Conservation (phyloP, 1,140 invertebrate genomes). For the Philotrypesis tridentata region DNA sequence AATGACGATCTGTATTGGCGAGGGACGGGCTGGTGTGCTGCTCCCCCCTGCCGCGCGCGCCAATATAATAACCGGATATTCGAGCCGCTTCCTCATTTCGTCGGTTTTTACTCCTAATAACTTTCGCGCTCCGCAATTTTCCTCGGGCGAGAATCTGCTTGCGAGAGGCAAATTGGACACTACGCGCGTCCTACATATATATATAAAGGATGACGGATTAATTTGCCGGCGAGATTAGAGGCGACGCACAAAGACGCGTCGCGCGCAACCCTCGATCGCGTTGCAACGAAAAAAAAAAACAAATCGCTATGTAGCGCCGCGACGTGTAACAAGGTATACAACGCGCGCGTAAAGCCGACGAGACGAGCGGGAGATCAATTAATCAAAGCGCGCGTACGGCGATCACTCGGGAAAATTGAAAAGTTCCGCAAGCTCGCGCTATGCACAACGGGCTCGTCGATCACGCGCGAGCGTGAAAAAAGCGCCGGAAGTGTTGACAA, state of each 20-base stretch:
- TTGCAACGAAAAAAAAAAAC: not conserved
- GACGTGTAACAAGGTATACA: no score
- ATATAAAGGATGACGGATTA: not conserved
- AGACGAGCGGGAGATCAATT: not conserved
- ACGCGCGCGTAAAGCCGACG: no score
- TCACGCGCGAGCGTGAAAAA: conserved; percentile 56
- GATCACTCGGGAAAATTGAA: not conserved
- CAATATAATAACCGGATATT: conserved; percentile 32
- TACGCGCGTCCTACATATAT: no score
- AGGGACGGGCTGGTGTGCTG: no score
- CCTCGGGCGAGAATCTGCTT: not conserved
- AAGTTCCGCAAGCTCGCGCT: conserved; percentile 8
- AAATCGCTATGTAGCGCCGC: not conserved
- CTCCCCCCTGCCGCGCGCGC: not conserved
- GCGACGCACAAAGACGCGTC: not conserved
- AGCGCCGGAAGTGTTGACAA: conserved; percentile 42
- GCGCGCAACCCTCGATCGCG: no score
- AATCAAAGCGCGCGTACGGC: not conserved
- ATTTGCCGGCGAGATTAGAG: not conserved
- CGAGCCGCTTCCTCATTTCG: conserved; percentile 33
- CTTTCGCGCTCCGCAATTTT: not conserved
- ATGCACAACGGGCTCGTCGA: conserved; percentile 20
- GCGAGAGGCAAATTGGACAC: not conserved
- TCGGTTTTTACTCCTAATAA: not conserved
- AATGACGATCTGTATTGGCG: not conserved